Conservation (phyloP, 2,113 vertebrate genomes). For the Bombycilla garrulus region DNA sequence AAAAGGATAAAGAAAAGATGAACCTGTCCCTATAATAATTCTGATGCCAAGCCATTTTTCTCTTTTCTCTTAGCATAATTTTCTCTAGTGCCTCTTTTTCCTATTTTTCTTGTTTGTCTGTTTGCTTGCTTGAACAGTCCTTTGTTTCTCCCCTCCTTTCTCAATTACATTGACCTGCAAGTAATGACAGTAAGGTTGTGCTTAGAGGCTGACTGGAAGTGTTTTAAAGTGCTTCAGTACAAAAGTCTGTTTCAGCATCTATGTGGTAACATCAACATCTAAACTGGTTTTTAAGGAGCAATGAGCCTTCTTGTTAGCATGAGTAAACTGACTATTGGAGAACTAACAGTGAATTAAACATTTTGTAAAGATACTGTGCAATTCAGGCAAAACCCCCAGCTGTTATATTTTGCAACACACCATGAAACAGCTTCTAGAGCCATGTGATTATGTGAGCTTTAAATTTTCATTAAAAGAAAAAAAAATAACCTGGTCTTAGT, state of each 20-base stretch:
- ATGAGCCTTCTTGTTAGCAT: background rate
- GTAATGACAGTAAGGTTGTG: background rate
- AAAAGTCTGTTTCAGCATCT: background rate
- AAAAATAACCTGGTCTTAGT: background rate
- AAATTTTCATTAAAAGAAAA: background rate
- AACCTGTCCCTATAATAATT: background rate
- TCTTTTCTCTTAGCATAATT: background rate
- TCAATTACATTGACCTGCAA: background rate
- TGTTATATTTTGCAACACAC: background rate
- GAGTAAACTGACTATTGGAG: background rate
- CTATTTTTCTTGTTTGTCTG: background rate
- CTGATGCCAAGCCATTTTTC: background rate
- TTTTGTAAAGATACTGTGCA: background rate
- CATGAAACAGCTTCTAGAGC: background rate
- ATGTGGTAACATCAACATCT: background rate
- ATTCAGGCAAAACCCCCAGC: background rate
- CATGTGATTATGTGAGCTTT: background rate
- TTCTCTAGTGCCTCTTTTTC: background rate
- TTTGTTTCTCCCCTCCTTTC: background rate
- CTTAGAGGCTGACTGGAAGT: background rate
- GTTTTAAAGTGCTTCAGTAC: background rate
- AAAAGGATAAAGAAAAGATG: background rate
- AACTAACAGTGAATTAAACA: background rate
- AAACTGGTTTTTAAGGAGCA: background rate
- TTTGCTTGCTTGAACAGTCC: background rate